phyloP scores from a whole-genome alignment of 2,888 invertebrate genomes.

The Tortrix viridana region DNA sequence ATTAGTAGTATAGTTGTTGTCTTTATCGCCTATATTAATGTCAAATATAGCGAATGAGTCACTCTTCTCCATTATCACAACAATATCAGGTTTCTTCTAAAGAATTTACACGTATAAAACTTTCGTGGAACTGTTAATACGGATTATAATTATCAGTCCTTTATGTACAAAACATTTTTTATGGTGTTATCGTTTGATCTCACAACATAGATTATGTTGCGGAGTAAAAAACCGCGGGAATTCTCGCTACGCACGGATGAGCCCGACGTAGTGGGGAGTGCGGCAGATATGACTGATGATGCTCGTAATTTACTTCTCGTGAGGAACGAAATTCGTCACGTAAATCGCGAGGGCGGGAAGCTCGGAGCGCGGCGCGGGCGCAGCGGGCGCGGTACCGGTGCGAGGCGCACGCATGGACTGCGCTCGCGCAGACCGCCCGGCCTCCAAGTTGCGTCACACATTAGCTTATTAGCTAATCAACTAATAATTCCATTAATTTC shows the following conservation, averaged over 20 bases:
- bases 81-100: conserved; percentile 21
- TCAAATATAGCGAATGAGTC: conserved; percentile 71
- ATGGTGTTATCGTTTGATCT: conserved; percentile 13
- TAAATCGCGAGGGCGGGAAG: conserved; percentile 26
- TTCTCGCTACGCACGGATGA: conserved; percentile 41
- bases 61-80: conserved; percentile 61
- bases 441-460: conserved; percentile 50
- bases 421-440: conserved; percentile 43
- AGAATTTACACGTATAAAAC: neutral
- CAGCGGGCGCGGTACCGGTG: conserved; percentile 32
- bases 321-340: conserved; percentile 23
- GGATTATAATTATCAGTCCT: no score
- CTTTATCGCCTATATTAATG: conserved; percentile 65
- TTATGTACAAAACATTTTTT: conserved; percentile 30
- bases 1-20: conserved; percentile 51
- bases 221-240: conserved; percentile 47
- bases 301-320: conserved; percentile 24
- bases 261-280: conserved; percentile 35
- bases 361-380: conserved; percentile 23
- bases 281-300: conserved; percentile 21
- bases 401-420: conserved; percentile 39
- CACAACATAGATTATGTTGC: conserved; percentile 9
- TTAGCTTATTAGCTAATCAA: conserved; percentile 41
- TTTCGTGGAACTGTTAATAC: neutral
- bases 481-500: conserved; percentile 6